These are phyloP conservation scores for Tupiocoris notatus DNA, from an alignment of 2,888 invertebrate species.

Conservation along the genomic window DNA sequence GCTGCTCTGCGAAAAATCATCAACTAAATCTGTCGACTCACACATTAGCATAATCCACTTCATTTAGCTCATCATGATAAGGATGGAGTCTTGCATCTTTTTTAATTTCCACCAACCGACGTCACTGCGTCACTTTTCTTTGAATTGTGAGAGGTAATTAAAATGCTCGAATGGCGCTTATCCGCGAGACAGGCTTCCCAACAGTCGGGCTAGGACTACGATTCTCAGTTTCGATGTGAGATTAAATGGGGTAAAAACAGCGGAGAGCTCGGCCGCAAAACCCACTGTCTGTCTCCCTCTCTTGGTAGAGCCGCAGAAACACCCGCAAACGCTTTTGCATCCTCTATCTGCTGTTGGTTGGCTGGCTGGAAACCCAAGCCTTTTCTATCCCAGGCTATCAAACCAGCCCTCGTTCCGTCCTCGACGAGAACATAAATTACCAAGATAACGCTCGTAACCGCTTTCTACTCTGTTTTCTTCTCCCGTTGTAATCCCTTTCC, in stretches of 20 bases:
- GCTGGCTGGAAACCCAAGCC: neutral
- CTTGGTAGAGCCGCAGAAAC: neutral
- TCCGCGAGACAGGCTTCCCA: neutral
- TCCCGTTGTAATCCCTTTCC: constrained; percentile 17
- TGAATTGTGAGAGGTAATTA: constrained; percentile 2
- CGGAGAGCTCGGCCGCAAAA: constrained; percentile 4
- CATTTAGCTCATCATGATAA: too few relatives aligned
- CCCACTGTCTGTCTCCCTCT: neutral
- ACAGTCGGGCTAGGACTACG: neutral
- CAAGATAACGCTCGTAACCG: constrained; percentile 35
- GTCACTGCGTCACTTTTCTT: neutral
- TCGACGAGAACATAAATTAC: constrained; percentile 28
- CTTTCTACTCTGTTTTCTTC: constrained; percentile 34
- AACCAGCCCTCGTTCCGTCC: constrained; percentile 1
- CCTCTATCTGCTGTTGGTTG: constrained; percentile 15
- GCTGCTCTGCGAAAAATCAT: too few relatives aligned
- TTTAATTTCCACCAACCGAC: neutral
- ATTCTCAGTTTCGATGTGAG: constrained; percentile 30
- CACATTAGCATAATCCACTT: too few relatives aligned
- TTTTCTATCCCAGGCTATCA: neutral
- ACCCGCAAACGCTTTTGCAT: constrained; percentile 34
- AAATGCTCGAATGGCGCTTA: neutral
- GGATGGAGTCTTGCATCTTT: too few relatives aligned
- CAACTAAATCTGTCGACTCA: too few relatives aligned
- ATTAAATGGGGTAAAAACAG: constrained; percentile 38